These are phyloP conservation scores for Conus canariensis DNA, from an alignment of 2,888 invertebrate species.

Conservation along the genomic window DNA sequence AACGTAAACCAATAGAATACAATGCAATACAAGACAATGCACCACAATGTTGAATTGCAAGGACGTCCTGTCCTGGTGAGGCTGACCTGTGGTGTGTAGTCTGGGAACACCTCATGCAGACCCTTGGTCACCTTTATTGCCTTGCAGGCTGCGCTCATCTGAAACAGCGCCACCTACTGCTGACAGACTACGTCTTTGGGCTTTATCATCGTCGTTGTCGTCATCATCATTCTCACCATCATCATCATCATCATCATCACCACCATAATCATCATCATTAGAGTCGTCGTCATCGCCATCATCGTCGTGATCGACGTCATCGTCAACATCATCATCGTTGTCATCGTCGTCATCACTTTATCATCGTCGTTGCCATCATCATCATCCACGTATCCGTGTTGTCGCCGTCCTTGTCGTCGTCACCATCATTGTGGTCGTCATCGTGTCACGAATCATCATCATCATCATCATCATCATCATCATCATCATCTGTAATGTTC, in stretches of 20 bases:
- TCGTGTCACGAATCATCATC: too few species aligned
- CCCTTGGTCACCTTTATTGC: background rate
- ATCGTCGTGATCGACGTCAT: background rate
- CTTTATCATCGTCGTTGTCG: background rate
- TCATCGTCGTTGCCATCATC: background rate
- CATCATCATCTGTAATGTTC: background rate
- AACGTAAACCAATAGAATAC: background rate
- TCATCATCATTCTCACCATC: background rate
- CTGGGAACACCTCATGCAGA: background rate
- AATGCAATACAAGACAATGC: background rate
- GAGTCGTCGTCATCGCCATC: background rate
- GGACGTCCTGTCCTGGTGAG: background rate
- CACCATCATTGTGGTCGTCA: background rate
- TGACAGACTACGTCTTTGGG: background rate
- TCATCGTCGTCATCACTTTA: background rate
- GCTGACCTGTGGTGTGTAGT: background rate
- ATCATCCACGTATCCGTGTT: background rate
- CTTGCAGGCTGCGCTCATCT: constrained; percentile 39
- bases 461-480: constrained; percentile 24
- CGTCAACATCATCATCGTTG: background rate
- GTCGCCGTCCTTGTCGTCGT: background rate
- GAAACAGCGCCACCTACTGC: background rate
- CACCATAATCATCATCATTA: background rate
- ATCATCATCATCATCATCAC: background rate
- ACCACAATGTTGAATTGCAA: background rate